These are phyloP conservation scores for Sylvia borin DNA, from an alignment of 2,797 vertebrate species.

Conservation along the genomic window DNA sequence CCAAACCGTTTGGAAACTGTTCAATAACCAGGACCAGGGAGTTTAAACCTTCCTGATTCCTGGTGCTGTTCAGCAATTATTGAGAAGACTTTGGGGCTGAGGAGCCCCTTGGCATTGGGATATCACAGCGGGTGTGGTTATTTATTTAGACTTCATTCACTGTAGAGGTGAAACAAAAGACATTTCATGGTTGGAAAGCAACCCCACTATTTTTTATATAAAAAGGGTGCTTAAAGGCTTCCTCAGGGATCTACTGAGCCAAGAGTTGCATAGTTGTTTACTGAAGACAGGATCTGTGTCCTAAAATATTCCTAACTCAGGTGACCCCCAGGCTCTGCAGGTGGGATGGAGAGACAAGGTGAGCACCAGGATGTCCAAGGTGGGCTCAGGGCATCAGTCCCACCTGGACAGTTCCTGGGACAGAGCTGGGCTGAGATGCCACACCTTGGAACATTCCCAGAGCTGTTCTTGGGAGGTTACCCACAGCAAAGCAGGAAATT, in stretches of 20 bases:
- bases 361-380: not conserved
- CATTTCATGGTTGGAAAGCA: not conserved
- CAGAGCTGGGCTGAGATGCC: not conserved
- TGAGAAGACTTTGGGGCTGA: not conserved
- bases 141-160: not conserved
- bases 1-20: not conserved
- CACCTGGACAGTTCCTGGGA: not conserved
- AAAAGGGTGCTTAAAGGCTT: not conserved
- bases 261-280: not conserved
- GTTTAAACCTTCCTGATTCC: not conserved
- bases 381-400: not conserved
- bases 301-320: not conserved
- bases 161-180: not conserved
- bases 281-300: not conserved
- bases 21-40: not conserved
- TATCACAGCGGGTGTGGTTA: no score
- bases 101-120: not conserved
- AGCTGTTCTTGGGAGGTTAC: not conserved
- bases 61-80: not conserved
- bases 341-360: not conserved
- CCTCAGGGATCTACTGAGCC: not conserved
- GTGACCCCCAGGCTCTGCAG: not conserved
- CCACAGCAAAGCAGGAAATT: not conserved
- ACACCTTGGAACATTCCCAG: accelerated
- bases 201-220: not conserved